Percentiles rank a stretch among this genome's conserved stretches.
These are phyloP conservation scores for Argyra leucocephala DNA, from an alignment of 2,888 invertebrate genomes.

Conservation along the genomic window DNA sequence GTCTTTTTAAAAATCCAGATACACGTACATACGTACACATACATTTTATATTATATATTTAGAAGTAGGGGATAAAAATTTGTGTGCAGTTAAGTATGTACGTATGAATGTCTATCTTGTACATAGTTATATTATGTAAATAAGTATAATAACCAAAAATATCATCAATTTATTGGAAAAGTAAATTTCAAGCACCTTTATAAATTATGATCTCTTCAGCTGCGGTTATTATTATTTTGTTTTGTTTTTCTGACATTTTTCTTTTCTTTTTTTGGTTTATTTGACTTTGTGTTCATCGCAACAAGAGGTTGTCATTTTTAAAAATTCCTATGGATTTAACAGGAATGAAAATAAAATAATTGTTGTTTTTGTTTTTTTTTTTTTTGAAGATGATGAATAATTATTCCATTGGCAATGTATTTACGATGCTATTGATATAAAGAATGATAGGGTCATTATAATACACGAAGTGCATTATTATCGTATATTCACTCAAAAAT, in stretches of 20 bases:
- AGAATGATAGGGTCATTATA: too few relatives aligned
- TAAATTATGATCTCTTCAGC: background rate
- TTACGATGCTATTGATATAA: too few relatives aligned
- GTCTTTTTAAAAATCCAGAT: background rate
- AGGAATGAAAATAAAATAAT: too few relatives aligned
- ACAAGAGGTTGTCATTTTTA: constrained; percentile 5
- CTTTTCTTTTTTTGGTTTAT: background rate
- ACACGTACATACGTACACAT: too few relatives aligned
- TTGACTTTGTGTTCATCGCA: background rate
- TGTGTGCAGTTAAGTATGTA: too few relatives aligned
- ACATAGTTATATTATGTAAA: background rate
- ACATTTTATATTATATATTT: too few relatives aligned
- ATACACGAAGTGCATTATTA: too few relatives aligned
- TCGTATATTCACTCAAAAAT: too few relatives aligned
- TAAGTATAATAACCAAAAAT: background rate
- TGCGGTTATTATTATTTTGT: background rate
- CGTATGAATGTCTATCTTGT: background rate
- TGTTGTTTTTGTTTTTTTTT: too few relatives aligned
- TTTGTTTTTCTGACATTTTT: background rate
- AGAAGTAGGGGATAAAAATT: too few relatives aligned
- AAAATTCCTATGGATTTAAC: background rate
- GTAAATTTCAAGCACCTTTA: constrained; percentile 1
- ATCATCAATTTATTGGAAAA: background rate
- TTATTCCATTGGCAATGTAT: background rate
- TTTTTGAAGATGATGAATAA: background rate